Base-by-base conservation (phyloP, 2,113 vertebrate species). In the Hippocampus zosterae region DNA sequence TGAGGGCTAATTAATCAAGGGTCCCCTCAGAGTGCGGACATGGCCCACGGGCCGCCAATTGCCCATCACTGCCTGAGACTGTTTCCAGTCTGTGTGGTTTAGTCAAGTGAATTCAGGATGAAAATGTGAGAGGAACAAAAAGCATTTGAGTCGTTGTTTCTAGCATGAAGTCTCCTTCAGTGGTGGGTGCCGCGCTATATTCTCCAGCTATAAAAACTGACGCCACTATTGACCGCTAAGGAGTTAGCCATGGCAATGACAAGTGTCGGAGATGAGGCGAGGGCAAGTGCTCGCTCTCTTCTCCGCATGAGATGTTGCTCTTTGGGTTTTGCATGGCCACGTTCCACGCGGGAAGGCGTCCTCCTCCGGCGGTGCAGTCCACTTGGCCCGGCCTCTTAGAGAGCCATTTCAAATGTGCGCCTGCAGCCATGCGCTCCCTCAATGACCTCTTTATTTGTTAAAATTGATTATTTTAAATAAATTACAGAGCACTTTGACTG, bases 401-500 rank as follows among this genome's bases (percentile, higher is more conserved):
- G 94, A 93, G 92, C 88, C 86, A 91, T 96, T 95, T 94, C 12
- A 94, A 95, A 93, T 92, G 88, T 91, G 93, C 70, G 93, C 94
- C 94, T 96, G 93, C 91, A 92, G 93, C 88, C 91, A 90, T 91
- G 91, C 85, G 61, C 89, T 91, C 86, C 88, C 83, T 99, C 95
- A 99, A 98, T 96, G 94, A 94, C 88, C 93, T 95, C 96, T 98
- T 98, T 99, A 97, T 99, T 98, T 97, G 95, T 94, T 95, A 96
- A 94, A 97, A 98, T 96, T 96, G 96, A 98, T 99, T 98, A 98
- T 98, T 98, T 99, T 93, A 98, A 98, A 98, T 97, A 98, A 98
- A 99, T 99, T 98, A 98, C 95, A 96, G 96, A 95, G 95, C 95
- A 99, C 97, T 99, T 99, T 95, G 90, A 86, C 93, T 98, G 94